Evolutionary conservation across 2,797 vertebrate species (phyloP).

Genomic region (Eidolon dupreanum): DNA sequence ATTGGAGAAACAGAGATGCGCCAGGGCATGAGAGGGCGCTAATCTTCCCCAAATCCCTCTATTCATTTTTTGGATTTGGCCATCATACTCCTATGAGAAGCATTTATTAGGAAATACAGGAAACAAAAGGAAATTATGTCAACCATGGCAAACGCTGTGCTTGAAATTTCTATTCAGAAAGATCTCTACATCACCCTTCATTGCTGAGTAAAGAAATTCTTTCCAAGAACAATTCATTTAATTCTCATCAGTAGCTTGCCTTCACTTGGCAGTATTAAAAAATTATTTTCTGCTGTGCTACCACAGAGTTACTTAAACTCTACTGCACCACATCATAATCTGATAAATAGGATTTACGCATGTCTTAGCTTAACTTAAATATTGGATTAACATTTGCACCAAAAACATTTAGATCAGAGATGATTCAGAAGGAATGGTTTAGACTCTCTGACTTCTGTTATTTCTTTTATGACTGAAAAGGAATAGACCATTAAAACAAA

Average conservation of each 20-base stretch:
- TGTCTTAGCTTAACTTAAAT: conserved; percentile 54
- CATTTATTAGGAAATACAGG: background rate
- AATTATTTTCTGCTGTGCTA: conserved; percentile 4
- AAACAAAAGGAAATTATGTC: background rate
- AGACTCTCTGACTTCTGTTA: conserved; percentile 40
- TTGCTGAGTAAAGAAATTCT: background rate
- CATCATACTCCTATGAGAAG: background rate
- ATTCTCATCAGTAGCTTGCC: background rate
- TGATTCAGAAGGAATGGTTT: conserved; percentile 56
- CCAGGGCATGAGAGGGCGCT: background rate
- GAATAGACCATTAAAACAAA: conserved; percentile 43
- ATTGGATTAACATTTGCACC: background rate
- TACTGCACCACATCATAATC: background rate
- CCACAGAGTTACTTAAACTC: background rate
- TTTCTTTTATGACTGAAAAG: conserved; percentile 61
- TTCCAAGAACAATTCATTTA: background rate
- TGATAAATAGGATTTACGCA: conserved; percentile 41
- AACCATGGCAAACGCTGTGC: background rate
- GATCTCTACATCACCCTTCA: background rate
- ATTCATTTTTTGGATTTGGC: background rate
- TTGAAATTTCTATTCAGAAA: background rate
- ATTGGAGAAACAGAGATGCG: background rate
- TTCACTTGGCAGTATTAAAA: background rate
- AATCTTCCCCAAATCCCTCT: background rate
- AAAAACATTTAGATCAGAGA: conserved; percentile 41